Evolutionary conservation across 30 jellyfish, hydroid and myxozoan genomes (phyloP).

Genomic region (Clytia hemisphaerica): DNA sequence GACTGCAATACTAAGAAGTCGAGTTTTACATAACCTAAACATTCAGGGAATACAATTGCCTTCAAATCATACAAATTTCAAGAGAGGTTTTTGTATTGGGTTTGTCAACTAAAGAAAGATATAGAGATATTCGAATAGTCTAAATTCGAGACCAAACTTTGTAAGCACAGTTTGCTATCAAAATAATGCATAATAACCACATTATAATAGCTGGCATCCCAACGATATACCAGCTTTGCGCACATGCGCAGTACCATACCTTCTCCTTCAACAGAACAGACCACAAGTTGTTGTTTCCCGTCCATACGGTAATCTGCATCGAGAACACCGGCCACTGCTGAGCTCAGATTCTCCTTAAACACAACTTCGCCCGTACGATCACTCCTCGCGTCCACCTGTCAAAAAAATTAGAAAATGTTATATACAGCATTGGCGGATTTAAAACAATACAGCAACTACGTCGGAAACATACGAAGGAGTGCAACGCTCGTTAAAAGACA

Average conservation of each 20-base stretch:
- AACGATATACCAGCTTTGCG: neutral
- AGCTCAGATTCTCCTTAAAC: conserved; percentile 65
- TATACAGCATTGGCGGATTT: neutral
- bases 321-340: conserved; percentile 74
- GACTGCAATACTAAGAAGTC: too few relatives aligned
- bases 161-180: too few relatives aligned
- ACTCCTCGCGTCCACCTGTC: conserved; percentile 83
- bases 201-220: too few relatives aligned
- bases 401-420: neutral
- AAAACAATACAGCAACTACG: neutral
- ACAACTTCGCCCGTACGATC: conserved; percentile 94
- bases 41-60: neutral
- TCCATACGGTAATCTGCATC: conserved; percentile 90
- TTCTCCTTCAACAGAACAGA: conserved; percentile 94
- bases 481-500: too few relatives aligned
- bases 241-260: conserved; percentile 21
- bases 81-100: too few relatives aligned
- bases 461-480: neutral
- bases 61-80: too few relatives aligned
- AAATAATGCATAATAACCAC: too few relatives aligned
- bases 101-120: too few relatives aligned
- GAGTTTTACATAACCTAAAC: neutral
- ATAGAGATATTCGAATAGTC: too few relatives aligned
- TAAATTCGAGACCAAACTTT: too few relatives aligned
- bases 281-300: conserved; percentile 66